A percentile compares a stretch with the other conserved stretches of the same genome.
Conservation (phyloP, 2,797 vertebrate genomes). For the Pangasius sanitwongsei region DNA sequence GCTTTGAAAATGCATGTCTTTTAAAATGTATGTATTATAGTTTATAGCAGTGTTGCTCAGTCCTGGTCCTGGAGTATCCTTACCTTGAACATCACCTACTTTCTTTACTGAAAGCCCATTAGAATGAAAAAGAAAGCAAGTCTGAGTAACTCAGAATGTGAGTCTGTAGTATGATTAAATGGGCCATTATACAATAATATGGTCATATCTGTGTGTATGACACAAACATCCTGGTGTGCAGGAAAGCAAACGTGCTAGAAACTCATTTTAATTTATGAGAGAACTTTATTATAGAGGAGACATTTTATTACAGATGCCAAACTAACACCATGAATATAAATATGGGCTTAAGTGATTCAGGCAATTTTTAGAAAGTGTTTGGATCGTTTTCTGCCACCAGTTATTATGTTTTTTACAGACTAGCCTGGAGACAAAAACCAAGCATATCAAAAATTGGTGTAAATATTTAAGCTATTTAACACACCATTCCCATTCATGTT, state of each 20-base stretch:
- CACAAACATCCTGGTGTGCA: background rate
- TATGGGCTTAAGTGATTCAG: background rate
- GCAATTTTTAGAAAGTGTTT: background rate
- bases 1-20: background rate
- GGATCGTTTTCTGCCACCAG: background rate
- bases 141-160: background rate
- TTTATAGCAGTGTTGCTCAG: background rate
- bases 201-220: background rate
- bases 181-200: background rate
- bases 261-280: slow-evolving; percentile 6
- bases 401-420: background rate
- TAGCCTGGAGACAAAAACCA: background rate
- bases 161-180: background rate
- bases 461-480: background rate
- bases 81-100: background rate
- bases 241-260: background rate
- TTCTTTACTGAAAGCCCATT: background rate
- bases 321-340: slow-evolving; percentile 11
- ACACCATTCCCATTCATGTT: background rate
- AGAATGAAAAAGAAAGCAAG: background rate
- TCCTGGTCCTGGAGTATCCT: background rate
- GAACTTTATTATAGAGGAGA: background rate
- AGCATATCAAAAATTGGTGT: background rate
- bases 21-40: background rate
- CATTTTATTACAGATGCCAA: slow-evolving; percentile 13